Conservation (phyloP, 2,113 vertebrate species). For the Asarcornis scutulata region DNA sequence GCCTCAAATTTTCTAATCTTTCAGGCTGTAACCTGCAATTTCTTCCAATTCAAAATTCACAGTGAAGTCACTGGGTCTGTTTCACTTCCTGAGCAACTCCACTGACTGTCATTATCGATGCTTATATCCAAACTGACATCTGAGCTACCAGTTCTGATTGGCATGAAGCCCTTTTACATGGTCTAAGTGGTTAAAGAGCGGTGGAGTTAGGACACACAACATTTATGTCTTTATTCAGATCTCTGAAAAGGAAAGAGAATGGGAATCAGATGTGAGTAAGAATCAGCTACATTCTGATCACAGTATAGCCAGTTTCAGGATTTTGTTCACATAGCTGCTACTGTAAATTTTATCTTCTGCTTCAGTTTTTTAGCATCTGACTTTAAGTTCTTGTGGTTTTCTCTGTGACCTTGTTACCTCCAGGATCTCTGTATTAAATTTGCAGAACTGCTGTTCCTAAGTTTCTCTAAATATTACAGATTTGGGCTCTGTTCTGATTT, state of each 20-base stretch:
- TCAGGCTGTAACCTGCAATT: neutral
- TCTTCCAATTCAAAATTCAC: neutral
- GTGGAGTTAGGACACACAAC: neutral
- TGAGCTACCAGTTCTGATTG: neutral
- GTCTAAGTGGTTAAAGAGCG: neutral
- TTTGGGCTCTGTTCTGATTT: neutral
- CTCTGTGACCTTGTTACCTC: constrained; percentile 5
- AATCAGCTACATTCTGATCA: neutral
- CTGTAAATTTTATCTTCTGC: neutral
- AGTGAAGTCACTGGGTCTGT: neutral
- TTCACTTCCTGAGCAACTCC: neutral
- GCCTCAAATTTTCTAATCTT: neutral
- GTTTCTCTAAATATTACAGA: neutral
- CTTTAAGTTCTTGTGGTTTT: constrained; percentile 9
- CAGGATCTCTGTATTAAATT: neutral
- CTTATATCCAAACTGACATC: neutral
- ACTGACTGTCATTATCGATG: neutral
- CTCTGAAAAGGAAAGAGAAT: neutral
- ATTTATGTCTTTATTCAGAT: neutral
- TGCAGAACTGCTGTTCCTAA: neutral
- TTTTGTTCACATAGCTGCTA: neutral
- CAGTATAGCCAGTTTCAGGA: neutral
- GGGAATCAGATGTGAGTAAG: neutral
- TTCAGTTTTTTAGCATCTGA: neutral
- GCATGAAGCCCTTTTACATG: neutral